Conservation (phyloP, 2,113 vertebrate species). For the Sterrhoptilus dennistouni region DNA sequence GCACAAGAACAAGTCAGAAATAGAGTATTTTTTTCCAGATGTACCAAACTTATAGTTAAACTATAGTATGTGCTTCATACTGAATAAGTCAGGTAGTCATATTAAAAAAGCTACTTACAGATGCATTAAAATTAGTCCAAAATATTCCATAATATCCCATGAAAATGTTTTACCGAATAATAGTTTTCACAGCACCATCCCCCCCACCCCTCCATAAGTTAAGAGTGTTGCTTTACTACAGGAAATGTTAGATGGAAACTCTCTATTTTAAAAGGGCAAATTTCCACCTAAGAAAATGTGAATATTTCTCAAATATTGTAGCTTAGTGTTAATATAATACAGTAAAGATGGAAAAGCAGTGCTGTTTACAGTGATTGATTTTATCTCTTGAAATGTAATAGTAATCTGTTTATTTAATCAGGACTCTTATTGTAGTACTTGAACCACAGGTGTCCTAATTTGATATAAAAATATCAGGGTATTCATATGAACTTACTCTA, state of each 20-base stretch:
- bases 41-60: background rate
- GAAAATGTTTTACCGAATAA: background rate
- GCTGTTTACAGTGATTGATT: background rate
- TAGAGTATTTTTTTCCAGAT: rapidly evolving
- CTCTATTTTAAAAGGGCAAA: background rate
- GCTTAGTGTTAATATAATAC: background rate
- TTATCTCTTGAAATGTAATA: constrained; percentile 28
- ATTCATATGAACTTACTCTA: background rate
- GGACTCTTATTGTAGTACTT: background rate
- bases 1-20: background rate
- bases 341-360: background rate
- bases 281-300: background rate
- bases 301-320: background rate
- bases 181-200: background rate
- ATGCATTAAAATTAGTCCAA: background rate
- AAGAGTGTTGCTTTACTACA: background rate
- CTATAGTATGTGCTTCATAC: background rate
- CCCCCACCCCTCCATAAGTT: rapidly evolving
- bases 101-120: background rate
- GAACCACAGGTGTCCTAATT: constrained; percentile 32
- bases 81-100: background rate
- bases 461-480: constrained; percentile 49
- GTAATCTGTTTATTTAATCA: constrained; percentile 43
- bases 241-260: background rate
- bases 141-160: background rate